Evolutionary conservation across 35 echinoderm and acorn worm species (phyloP), one percentile per base, ranked within the genome.

Genomic region (Ptychodera flava): DNA sequence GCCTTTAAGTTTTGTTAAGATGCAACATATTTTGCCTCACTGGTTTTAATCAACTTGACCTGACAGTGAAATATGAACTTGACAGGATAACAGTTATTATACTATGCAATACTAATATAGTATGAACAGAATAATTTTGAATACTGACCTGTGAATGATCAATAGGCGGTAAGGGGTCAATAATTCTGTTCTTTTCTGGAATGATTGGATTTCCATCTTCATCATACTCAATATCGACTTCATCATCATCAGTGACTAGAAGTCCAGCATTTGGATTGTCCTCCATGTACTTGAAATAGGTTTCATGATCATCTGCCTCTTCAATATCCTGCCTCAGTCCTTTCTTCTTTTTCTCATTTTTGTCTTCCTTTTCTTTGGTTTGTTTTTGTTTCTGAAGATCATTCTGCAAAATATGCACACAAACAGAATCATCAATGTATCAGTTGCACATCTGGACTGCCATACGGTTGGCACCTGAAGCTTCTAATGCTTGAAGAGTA

Each of bases 281-380:
- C 78, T 92, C 93, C 96, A 99, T 99, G 86, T 99, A 99, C 77
- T 99, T 94, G 84, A 99, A 92, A 81, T 94, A 99, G 16, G 78
- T 78, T 91, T 99, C 96, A 92, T 99, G 90, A 32, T 97, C 95
- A 94, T 97, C 95, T 35, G 93, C 84, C 16, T 97, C 95, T 79
- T 97, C 95, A 88, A 97, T 97, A 79, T 97, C 95, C 77, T 91
- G 92, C 35, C 95, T 94, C 16, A 85, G 85, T 53, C 89, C 84
- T 90, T 98, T 94, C 34, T 89, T 82, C 78, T 89, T 82, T 36
- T 94, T 90, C 75, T 89, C 87, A n/a, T n/a, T n/a, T 80, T 93
- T 78, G 0, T 29, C 33, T 45, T 90, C 52, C 37, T 77, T 33
- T 75, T 76, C 30, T 92, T 91, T 35, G 76, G 1, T 36, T 79